Base-by-base conservation (phyloP, 2,113 vertebrate species). In the Cettia cetti region DNA sequence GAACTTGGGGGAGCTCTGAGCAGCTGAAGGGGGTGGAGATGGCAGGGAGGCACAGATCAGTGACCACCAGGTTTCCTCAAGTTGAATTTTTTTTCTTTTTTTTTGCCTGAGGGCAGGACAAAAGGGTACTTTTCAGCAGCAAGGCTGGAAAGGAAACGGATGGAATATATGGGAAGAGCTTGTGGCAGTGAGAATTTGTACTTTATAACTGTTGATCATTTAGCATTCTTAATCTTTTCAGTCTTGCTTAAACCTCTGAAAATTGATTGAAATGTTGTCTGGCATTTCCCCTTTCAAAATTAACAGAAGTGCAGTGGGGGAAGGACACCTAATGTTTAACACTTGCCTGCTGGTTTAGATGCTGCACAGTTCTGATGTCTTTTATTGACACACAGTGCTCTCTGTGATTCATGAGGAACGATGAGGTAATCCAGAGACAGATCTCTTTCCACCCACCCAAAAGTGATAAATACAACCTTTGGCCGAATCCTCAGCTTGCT, bases 401-500 rank as follows among this genome's bases (percentile, higher is more conserved):
- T 64, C 70, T 37, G 57, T 31, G 89, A 74, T 76, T 79, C 61
- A 11, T 71, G 86, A 60, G 68, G 35, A 54, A 30, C 12, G 31
- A 75, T 89, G 85, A 96, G 80, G 63, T 95, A 65, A 93, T 89
- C 35, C 11, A 22, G 79, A 92, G 80, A 26, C 16, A 8, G 57
- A n/a, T 49, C 61, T 83, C 74, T 26, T 57, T 57, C 83, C 77
- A 64, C 70, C 89, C 69, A 78, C 80, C 89, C 52, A 31, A 84
- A 88, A 86, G 72, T 53, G 80, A 90, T 86, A 83, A 40, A 83
- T 64, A 68, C 63, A 84, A 64, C 60, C 85, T 75, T 86, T 91
- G 87, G 87, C 89, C 79, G 57, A 94, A 88, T 86, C 70, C 82
- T 96, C 95, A 95, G 76, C 90, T 85, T 94, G 95, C 71, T 95